Conservation (phyloP, 2,888 invertebrate species). For the Stenurella melanura region DNA sequence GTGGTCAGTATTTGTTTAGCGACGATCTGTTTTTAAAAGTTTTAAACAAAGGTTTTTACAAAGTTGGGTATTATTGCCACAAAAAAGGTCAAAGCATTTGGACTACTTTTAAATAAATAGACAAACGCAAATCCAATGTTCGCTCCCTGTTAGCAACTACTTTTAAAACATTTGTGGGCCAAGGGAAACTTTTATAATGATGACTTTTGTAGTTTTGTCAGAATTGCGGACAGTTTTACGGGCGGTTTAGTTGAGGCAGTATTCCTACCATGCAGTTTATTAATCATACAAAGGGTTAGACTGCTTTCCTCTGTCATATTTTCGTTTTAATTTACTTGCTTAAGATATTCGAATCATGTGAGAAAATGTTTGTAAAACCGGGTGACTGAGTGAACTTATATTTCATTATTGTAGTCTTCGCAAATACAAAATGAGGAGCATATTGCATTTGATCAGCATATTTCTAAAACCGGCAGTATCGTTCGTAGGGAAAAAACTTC, state of each 20-base stretch:
- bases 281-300: too few species aligned
- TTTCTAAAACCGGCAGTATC: too few species aligned
- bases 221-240: neutral
- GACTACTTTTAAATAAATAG: slow-evolving; percentile 32
- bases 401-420: too few species aligned
- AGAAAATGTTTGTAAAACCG: too few species aligned
- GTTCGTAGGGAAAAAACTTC: too few species aligned
- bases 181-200: slow-evolving; percentile 42
- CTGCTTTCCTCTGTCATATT: too few species aligned
- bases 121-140: slow-evolving; percentile 34
- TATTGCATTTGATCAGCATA: too few species aligned
- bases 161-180: slow-evolving; percentile 36
- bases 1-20: slow-evolving; percentile 12
- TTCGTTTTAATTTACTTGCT: too few species aligned
- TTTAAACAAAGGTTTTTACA: slow-evolving; percentile 14
- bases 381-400: too few species aligned
- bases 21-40: slow-evolving; percentile 10
- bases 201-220: slow-evolving; percentile 34
- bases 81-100: neutral
- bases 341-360: too few species aligned
- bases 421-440: too few species aligned
- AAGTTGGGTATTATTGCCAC: slow-evolving; percentile 22
- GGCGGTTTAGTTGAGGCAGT: neutral
- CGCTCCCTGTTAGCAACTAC: slow-evolving; percentile 35
- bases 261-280: neutral